A percentile compares a stretch with the other conserved stretches of the same genome.
Conservation (phyloP, 37 sponge, comb jelly and placozoan species). For the Beroe forskalii region DNA sequence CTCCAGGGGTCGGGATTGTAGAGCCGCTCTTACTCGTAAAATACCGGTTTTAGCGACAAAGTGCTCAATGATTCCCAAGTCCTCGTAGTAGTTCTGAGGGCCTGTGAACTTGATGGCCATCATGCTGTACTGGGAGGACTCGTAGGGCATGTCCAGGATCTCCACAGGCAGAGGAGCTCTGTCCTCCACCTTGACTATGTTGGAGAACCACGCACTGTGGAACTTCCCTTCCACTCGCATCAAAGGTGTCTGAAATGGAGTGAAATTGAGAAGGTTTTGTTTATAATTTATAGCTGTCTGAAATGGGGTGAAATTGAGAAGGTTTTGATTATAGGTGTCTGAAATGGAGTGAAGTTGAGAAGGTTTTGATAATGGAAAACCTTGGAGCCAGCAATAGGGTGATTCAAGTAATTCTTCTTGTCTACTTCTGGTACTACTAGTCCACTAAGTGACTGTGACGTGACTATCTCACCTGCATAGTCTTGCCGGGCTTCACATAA, state of each 20-base stretch:
- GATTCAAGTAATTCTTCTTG: no score
- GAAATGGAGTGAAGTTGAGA: no score
- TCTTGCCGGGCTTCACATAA: background rate
- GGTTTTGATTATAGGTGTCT: no score
- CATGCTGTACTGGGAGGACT: conserved; percentile 34
- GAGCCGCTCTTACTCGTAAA: background rate
- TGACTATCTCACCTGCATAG: background rate
- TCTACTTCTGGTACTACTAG: no score
- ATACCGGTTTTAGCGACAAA: conserved; percentile 11
- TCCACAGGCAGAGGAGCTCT: background rate
- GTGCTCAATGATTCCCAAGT: conserved; percentile 8
- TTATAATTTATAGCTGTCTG: background rate
- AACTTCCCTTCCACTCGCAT: conserved; percentile 35
- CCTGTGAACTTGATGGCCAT: conserved; percentile 38
- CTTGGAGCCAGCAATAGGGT: no score
- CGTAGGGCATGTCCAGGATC: conserved; percentile 42
- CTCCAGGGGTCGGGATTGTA: background rate
- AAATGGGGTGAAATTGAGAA: no score
- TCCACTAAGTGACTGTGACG: no score
- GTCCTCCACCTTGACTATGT: background rate
- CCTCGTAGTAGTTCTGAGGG: background rate
- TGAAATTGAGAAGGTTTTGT: no score
- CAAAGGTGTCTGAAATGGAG: conserved; percentile 8
- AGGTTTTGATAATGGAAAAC: no score
- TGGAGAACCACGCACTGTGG: background rate